Evolutionary conservation across 2,113 vertebrate species (phyloP), one percentile per base, ranked within the genome.

Genomic region (Fregetta grallaria): DNA sequence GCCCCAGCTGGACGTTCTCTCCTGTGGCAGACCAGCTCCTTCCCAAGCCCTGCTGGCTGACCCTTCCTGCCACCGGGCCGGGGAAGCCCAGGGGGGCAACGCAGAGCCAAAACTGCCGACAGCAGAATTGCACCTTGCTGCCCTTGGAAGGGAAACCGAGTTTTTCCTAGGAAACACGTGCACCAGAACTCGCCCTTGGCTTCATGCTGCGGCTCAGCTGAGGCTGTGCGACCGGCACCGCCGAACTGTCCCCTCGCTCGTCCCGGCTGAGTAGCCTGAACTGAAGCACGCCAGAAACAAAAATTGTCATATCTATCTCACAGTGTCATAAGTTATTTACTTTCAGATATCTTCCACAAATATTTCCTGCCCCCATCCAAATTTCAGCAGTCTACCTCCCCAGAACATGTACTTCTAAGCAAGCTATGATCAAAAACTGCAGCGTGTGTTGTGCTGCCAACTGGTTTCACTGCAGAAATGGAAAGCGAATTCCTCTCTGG

Each of bases 171-270:
- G 29, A 76, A n/a, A 45, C 6, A 10, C 0, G 0, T 7, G 27
- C 55, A 61, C 7, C 2, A 7, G 19, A 18, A 10, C 25, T 36
- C 3, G 4, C 11, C 63, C 88, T 27, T 2, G 3, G 20, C 16
- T 25, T n/a, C 38, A 20, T 0, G 2, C 50, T 20, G 36, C 4
- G 20, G 30, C 59, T 81, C n/a, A 53, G 49, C 27, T 4, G 53
- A 45, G 34, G 26, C 13, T 29, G 15, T 13, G 36, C 1, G 2
- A 27, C 26, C 0, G 1, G 62, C 49, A 32, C 25, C 0, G 1
- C 17, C 0, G 0, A 21, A 34, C 16, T 4, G 40, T 38, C 25
- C 1, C 1, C 42, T 68, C 1, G 6, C 58, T 71, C 7, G 0
- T 49, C 47, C 27, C 5, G 4, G 55, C 34, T 2, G 6, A 67